Percentiles rank a stretch among this genome's conserved stretches.
These are phyloP conservation scores for Asarcornis scutulata DNA, from an alignment of 2,113 vertebrate genomes.

Conservation along the genomic window DNA sequence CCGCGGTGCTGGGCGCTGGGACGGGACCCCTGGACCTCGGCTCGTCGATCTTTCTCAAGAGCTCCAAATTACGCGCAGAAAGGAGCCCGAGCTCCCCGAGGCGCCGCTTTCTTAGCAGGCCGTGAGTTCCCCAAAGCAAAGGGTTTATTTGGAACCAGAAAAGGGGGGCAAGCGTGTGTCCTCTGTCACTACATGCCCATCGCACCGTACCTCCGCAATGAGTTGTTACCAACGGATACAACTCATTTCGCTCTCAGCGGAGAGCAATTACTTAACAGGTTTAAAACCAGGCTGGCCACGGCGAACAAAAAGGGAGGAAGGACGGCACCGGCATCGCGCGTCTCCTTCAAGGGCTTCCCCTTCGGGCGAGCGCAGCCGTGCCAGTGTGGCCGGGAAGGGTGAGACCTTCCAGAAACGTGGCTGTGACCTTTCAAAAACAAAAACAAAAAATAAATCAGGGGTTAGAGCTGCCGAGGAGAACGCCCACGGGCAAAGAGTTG, in stretches of 20 bases:
- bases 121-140: not conserved
- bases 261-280: not conserved
- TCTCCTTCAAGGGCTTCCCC: not conserved
- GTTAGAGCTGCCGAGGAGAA: not conserved
- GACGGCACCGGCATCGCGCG: accelerated
- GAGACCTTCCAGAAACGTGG: not conserved
- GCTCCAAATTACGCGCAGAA: accelerated
- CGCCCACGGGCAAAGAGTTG: too few relatives aligned
- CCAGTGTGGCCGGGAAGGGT: not conserved
- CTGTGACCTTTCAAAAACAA: not conserved
- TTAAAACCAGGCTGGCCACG: not conserved
- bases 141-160: not conserved
- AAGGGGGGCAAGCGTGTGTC: too few relatives aligned
- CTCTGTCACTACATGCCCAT: not conserved
- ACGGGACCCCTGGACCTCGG: too few relatives aligned
- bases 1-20: too few relatives aligned
- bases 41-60: not conserved
- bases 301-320: accelerated
- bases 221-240: too few relatives aligned
- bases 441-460: not conserved
- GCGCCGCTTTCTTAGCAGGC: not conserved
- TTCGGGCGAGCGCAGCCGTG: not conserved
- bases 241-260: not conserved
- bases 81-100: too few relatives aligned
- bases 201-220: accelerated